Percentiles rank a stretch among this genome's conserved stretches.
Conservation (phyloP, 2,113 vertebrate species). For the Fulica atra region DNA sequence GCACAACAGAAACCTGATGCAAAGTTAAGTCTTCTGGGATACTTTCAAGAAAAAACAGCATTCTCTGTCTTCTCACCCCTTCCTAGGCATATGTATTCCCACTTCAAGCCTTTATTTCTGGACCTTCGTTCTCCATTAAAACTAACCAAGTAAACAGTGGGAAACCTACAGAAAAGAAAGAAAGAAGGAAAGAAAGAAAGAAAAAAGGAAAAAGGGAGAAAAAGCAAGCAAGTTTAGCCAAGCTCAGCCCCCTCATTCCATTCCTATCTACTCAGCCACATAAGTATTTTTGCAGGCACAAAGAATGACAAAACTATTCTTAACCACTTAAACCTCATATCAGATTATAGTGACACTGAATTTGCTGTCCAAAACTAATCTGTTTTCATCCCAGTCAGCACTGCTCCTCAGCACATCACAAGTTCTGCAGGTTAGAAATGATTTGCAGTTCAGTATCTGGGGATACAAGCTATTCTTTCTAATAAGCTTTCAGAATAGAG, state of each 20-base stretch:
- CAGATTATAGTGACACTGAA: neutral
- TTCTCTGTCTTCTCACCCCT: neutral
- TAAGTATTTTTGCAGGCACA: constrained; percentile 26
- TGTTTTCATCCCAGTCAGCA: neutral
- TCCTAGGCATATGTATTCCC: neutral
- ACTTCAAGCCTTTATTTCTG: neutral
- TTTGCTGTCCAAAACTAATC: neutral
- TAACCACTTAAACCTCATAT: neutral
- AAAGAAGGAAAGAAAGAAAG: neutral
- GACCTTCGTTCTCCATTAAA: neutral
- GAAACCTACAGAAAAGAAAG: neutral
- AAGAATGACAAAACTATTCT: constrained; percentile 13
- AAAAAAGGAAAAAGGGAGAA: neutral
- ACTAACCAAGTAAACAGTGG: neutral
- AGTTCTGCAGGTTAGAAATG: neutral
- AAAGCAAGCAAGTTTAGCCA: neutral
- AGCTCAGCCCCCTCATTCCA: constrained; percentile 29
- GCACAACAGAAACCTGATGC: neutral
- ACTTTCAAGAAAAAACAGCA: neutral
- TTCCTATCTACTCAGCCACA: constrained; percentile 1
- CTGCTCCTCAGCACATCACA: neutral
- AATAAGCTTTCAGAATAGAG: neutral
- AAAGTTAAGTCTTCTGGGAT: neutral
- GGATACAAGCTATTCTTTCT: neutral
- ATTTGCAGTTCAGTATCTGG: neutral